Evolutionary conservation across 2,797 vertebrate genomes (phyloP).

Genomic region (Scolopax bukidnonensis): DNA sequence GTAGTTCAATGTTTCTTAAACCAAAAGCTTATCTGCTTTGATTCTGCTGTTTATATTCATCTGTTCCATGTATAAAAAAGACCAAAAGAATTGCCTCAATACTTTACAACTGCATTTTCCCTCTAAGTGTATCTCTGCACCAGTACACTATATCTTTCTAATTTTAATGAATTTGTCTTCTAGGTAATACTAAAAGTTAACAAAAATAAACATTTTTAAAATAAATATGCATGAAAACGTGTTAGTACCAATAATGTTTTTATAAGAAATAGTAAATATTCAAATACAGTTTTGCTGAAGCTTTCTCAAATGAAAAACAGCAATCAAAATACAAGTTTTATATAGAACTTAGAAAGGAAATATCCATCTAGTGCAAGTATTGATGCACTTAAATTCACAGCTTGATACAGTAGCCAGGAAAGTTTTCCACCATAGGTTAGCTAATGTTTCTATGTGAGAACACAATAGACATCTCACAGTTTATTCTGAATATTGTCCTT

Average conservation of each 20-base stretch:
- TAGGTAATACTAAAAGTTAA: not conserved
- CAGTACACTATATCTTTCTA: not conserved
- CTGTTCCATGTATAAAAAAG: not conserved
- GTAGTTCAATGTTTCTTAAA: not conserved
- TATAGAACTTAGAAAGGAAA: not conserved
- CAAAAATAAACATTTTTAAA: not conserved
- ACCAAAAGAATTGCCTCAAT: not conserved
- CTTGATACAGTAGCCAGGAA: not conserved
- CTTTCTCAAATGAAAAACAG: not conserved
- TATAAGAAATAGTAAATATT: not conserved
- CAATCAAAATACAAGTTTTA: not conserved
- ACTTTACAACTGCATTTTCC: not conserved
- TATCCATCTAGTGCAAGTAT: not conserved
- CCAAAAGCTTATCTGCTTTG: not conserved
- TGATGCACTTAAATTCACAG: not conserved
- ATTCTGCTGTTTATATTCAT: not conserved
- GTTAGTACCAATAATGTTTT: not conserved
- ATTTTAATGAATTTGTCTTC: not conserved
- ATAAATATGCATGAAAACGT: accelerated
- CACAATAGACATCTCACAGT: not conserved
- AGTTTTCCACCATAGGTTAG: not conserved
- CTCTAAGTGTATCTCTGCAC: not conserved
- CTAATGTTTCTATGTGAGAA: not conserved
- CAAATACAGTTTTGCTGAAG: not conserved
- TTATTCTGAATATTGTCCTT: not conserved